These are phyloP conservation scores for Crocuta crocuta DNA, from an alignment of 2,113 vertebrate species.

Conservation along the genomic window DNA sequence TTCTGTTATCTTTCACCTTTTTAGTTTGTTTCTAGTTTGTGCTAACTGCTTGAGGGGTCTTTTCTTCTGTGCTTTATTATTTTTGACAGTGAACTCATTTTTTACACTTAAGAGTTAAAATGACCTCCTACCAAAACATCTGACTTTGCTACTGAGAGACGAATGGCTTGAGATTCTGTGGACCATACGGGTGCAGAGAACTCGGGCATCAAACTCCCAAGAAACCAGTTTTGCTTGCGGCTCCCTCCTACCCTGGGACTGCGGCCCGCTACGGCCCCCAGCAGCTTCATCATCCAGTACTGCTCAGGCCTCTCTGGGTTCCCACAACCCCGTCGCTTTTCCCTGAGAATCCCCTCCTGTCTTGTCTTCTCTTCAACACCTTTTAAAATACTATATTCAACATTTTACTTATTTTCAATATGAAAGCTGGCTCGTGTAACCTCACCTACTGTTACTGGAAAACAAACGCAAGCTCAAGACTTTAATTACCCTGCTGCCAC, in stretches of 20 bases:
- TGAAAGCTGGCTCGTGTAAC: background rate
- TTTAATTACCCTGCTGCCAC: background rate
- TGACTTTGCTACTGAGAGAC: background rate
- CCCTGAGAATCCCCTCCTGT: background rate
- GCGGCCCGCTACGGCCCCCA: background rate
- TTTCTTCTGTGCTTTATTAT: background rate
- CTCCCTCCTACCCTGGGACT: background rate
- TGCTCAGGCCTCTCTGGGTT: background rate
- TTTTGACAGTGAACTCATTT: background rate
- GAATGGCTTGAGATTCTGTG: background rate
- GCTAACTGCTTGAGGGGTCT: background rate
- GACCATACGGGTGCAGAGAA: background rate
- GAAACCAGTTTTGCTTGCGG: background rate
- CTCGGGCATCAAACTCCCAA: background rate
- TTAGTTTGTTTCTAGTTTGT: background rate
- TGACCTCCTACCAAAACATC: background rate
- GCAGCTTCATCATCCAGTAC: fast-evolving
- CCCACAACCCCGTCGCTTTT: background rate
- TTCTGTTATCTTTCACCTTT: background rate
- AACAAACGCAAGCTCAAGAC: background rate
- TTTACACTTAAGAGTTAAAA: background rate
- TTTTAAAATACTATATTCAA: background rate
- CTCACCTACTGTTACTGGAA: background rate
- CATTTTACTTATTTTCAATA: background rate
- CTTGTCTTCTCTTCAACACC: background rate